A percentile compares a stretch with the other conserved stretches of the same genome.
Conservation (phyloP, 2,888 invertebrate genomes). For the Crematogaster levior region DNA sequence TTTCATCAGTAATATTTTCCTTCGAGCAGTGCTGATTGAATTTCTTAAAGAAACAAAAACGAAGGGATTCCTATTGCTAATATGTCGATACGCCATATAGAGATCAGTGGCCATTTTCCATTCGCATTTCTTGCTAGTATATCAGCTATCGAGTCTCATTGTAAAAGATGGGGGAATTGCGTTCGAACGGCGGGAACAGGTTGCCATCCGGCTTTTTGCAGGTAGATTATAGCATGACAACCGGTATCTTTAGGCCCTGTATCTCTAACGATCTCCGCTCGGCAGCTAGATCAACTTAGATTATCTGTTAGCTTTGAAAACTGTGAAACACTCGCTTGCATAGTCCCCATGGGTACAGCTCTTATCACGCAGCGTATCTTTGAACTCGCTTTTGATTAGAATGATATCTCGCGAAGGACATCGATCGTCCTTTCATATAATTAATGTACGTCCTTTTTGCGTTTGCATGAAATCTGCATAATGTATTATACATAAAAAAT, state of each 20-base stretch:
- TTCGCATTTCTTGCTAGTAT: conserved; percentile 57
- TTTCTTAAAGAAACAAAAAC: not conserved
- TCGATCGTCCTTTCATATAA: not conserved
- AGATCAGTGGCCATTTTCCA: conserved; percentile 35
- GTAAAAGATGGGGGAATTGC: conserved; percentile 59
- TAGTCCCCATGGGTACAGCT: conserved; percentile 37
- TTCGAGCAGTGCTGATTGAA: conserved; percentile 10
- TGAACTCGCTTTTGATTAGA: conserved; percentile 57
- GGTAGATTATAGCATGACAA: conserved; percentile 75
- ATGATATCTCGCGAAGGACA: conserved; percentile 10
- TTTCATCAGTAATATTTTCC: not conserved
- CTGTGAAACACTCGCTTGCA: conserved; percentile 59
- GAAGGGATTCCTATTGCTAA: not conserved
- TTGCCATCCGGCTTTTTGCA: conserved; percentile 78
- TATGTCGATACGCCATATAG: conserved; percentile 3
- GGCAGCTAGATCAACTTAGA: conserved; percentile 43
- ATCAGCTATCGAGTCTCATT: conserved; percentile 73
- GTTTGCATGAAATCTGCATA: conserved; percentile 28
- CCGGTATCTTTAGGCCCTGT: conserved; percentile 70
- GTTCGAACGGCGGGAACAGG: conserved; percentile 72
- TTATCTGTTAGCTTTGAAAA: conserved; percentile 65
- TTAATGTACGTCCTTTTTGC: conserved; percentile 3
- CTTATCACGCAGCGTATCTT: conserved; percentile 64
- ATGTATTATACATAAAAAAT: not conserved
- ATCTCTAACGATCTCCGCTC: conserved; percentile 74